Evolutionary conservation across 2,797 vertebrate species (phyloP).

Genomic region (Danio choprae): DNA sequence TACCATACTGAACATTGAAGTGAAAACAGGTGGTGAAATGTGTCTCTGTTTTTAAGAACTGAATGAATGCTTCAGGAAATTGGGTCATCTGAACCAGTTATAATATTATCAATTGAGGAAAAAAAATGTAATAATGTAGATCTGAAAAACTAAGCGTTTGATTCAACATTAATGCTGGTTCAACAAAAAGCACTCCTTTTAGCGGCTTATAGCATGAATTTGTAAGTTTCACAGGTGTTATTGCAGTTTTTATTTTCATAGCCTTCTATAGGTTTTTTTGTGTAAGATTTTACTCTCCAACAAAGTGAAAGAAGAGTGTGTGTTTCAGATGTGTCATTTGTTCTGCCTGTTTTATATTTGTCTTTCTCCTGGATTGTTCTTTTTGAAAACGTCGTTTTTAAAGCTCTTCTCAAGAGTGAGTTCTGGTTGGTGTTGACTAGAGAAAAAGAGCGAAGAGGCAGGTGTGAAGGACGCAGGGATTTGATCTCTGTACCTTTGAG

Average conservation of each 20-base stretch:
- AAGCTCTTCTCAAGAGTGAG: constrained; percentile 9
- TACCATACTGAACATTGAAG: too few relatives aligned
- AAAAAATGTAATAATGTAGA: neutral
- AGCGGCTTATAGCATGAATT: neutral
- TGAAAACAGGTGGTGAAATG: too few relatives aligned
- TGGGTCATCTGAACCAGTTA: too few relatives aligned
- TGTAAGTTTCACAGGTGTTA: neutral
- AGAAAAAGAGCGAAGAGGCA: constrained; percentile 8
- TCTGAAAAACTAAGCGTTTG: neutral
- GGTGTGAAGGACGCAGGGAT: constrained; percentile 50
- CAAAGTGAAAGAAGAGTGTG: neutral
- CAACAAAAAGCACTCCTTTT: neutral
- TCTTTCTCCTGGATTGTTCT: constrained; percentile 12
- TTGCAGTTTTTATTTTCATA: neutral
- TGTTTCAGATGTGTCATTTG: constrained; percentile 8
- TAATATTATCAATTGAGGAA: too few relatives aligned
- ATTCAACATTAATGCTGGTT: neutral
- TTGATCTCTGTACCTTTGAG: constrained; percentile 54
- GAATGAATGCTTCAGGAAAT: too few relatives aligned
- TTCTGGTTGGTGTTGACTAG: neutral
- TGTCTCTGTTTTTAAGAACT: too few relatives aligned
- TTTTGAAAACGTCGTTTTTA: neutral
- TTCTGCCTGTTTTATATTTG: constrained; percentile 4
- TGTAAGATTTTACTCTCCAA: neutral
- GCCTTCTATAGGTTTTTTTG: neutral